These are phyloP conservation scores for Sarcophaga carnaria DNA, from an alignment of 2,888 invertebrate genomes.

Conservation along the genomic window DNA sequence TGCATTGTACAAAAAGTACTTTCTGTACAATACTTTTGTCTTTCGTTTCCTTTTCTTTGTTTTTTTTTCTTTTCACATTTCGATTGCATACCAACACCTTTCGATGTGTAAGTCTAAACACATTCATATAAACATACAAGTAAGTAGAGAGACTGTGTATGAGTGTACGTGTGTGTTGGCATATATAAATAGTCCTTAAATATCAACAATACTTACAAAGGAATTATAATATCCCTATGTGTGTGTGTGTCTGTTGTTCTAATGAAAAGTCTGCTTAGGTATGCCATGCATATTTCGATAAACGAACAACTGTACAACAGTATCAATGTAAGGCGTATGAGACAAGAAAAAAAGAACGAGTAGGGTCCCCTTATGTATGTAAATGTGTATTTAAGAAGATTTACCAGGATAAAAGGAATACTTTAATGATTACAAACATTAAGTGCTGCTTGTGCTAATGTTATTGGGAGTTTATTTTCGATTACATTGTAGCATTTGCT, in stretches of 20 bases:
- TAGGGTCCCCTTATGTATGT: not conserved
- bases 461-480: not conserved
- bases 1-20: constrained; percentile 3
- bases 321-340: not conserved
- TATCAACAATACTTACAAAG: constrained; percentile 6
- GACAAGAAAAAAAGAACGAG: not conserved
- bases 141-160: no score
- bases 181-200: not conserved
- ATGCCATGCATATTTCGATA: not conserved
- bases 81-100: constrained; percentile 33
- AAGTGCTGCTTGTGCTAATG: constrained; percentile 1
- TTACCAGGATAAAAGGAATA: constrained; percentile 20
- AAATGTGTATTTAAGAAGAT: constrained; percentile 17
- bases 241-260: not conserved
- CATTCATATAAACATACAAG: no score
- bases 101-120: not conserved
- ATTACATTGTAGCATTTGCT: not conserved
- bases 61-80: not conserved
- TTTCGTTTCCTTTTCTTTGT: not conserved
- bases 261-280: not conserved
- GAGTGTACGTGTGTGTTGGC: not conserved
- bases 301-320: not conserved
- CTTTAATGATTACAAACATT: constrained; percentile 50
- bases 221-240: not conserved
- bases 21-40: constrained; percentile 22